Evolutionary conservation across 1,140 invertebrate species (phyloP), one percentile per base, ranked within the genome.

Genomic region (Trachymyrmex cornetzi): DNA sequence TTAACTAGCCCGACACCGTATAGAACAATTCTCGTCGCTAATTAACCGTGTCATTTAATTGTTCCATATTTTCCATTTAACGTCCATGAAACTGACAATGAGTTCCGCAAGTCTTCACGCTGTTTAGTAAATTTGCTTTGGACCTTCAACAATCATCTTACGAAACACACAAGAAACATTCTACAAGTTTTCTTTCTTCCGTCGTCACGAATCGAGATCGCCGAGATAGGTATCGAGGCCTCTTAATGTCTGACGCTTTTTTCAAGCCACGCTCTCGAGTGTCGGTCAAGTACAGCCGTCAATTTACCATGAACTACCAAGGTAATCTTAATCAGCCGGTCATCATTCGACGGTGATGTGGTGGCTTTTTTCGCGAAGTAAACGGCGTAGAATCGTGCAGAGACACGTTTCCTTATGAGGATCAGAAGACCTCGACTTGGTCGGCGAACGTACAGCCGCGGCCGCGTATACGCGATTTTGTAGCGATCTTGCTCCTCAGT

Each of bases 321-420:
- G 64, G 55, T 67, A 81, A 89, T 87, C 63, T 82, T 86, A 85
- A 87, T 67, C 50, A 88, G 50, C 48, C 61, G 38, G 74, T 88
- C 53, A 64, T 87, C 85, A 50, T 77, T 66, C 27, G 67, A 38
- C 30, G 87, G 79, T 85, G 86, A 91, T 77, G 87, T 55, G 69
- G 57, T 88, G 34, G 71, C 81, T 92, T 88, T 91, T 91, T 89
- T 55, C 72, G 48, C 87, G 85, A 89, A 90, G 89, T 91, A 61
- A 93, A 92, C 22, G 66, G n/a, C 16, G 57, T 63, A 72, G 66
- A 53, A 67, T 24, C 69, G 69, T 61, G 67, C 34, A 38, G 34
- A 30, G 85, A 86, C 81, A 59, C 74, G 86, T 90, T 91, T 88
- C 92, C 92, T 92, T 92, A 92, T 92, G 87, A 59, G 90, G 88